Percentiles rank a stretch among this genome's conserved stretches.
Evolutionary conservation across 2,113 vertebrate genomes (phyloP).

Genomic region (Lasiurus borealis): DNA sequence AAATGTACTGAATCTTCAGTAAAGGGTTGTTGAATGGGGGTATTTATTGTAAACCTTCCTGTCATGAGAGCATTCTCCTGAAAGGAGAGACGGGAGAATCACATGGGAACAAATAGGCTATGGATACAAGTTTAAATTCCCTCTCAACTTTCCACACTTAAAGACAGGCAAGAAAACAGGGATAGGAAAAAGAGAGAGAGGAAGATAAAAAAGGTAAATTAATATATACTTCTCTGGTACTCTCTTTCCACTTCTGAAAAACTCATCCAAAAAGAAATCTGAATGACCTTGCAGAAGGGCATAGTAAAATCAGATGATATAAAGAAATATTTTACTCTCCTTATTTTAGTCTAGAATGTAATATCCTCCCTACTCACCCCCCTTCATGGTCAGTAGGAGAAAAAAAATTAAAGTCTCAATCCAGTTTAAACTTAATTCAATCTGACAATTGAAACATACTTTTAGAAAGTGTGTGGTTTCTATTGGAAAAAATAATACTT

Average conservation of each 20-base stretch:
- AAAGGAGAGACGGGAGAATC: not conserved
- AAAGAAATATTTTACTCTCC: constrained; percentile 24
- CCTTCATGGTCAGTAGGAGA: not conserved
- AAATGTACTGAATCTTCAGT: not conserved
- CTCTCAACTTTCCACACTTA: not conserved
- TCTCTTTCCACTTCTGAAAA: not conserved
- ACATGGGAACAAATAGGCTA: not conserved
- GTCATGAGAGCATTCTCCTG: not conserved
- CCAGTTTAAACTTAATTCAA: not conserved
- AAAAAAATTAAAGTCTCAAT: not conserved
- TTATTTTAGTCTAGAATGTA: constrained; percentile 21
- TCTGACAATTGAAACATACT: not conserved
- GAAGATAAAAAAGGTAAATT: not conserved
- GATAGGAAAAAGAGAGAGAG: not conserved
- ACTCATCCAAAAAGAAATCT: not conserved
- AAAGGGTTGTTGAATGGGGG: not conserved
- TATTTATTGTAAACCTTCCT: not conserved
- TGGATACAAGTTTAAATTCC: not conserved
- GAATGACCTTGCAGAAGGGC: not conserved
- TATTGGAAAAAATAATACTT: constrained; percentile 12
- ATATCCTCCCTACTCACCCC: too few relatives aligned
- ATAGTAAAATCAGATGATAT: not conserved
- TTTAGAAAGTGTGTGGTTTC: not conserved
- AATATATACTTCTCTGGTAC: not conserved
- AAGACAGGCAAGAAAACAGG: not conserved